Evolutionary conservation across 2,888 invertebrate genomes (phyloP), one percentile per base, ranked within the genome.

Genomic region (Keiferia lycopersicella): DNA sequence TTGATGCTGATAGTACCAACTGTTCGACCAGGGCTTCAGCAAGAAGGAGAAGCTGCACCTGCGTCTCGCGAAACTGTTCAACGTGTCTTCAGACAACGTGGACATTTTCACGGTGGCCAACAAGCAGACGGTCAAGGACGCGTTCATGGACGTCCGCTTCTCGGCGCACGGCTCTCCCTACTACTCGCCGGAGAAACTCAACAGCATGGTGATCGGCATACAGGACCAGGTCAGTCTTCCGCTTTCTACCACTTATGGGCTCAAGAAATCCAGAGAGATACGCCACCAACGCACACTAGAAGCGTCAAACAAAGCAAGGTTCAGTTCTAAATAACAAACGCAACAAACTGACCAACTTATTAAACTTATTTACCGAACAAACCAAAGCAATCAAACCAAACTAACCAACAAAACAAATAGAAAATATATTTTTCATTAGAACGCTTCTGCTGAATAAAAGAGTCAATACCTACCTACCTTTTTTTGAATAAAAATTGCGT

Each of bases 111-210:
- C 98, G 0, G 96, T 99, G 0, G 93, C 97, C 38, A 93, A 94
- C 71, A 94, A 95, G 16, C 93, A 93, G 0, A 88, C 89, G 0
- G 84, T 87, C 10, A 94, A 95, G 73, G 93, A 93, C 67, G 92
- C 93, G 0, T 93, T 95, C 11, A 86, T 97, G 67, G 98, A 99
- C 78, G 96, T 99, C 0, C 92, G 98, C 70, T 99, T 96, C 81
- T 96, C 98, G 0, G 98, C 97, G 0, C 98, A 98, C 79, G 98
- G 98, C 0, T 98, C 98, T 0, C 98, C 98, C 0, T 98, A 98
- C 83, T 98, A 98, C 81, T 94, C 95, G 0, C 93, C 98, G 0
- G 97, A 97, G 82, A 96, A 95, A 78, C 91, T 99, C 10, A 97
- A 99, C 75, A 96, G 97, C 7, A 94, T 97, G 78, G 93, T 96